phyloP scores from a whole-genome alignment of 2,797 vertebrate genomes.

The Xiphophorus birchmanni region DNA sequence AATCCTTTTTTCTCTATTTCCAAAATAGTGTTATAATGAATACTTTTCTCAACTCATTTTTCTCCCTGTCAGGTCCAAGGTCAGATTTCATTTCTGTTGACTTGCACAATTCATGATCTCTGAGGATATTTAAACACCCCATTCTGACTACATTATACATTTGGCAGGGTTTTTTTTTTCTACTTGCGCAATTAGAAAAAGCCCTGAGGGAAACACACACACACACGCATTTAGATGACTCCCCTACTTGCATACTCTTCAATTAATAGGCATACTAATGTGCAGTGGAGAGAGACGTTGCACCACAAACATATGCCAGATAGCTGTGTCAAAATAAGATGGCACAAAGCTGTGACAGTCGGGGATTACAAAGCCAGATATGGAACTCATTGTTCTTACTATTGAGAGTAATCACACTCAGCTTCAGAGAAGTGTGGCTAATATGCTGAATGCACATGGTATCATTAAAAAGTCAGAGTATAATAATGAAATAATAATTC shows the following conservation, averaged over 20 bases:
- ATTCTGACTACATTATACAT: constrained; percentile 59
- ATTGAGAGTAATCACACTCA: constrained; percentile 40
- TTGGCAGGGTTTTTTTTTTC: constrained; percentile 26
- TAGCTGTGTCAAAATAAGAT: constrained; percentile 38
- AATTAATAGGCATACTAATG: constrained; percentile 38
- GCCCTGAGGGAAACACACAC: constrained; percentile 20
- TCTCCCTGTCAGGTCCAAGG: constrained; percentile 50
- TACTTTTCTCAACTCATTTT: constrained; percentile 32
- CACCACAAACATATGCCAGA: constrained; percentile 47
- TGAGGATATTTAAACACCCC: constrained; percentile 63
- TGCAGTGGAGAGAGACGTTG: constrained; percentile 12
- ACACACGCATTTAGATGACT: background rate
- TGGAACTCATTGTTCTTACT: constrained; percentile 51
- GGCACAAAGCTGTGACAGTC: constrained; percentile 48
- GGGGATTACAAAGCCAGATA: constrained; percentile 56
- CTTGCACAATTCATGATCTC: constrained; percentile 47
- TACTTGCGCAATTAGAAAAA: constrained; percentile 43
- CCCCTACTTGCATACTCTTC: constrained; percentile 6
- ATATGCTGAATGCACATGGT: constrained; percentile 67
- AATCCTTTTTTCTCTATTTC: constrained; percentile 26
- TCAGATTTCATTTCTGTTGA: constrained; percentile 64
- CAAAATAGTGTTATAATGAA: constrained; percentile 35
- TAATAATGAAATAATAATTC: constrained; percentile 64
- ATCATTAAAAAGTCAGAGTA: constrained; percentile 66
- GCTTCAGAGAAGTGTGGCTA: constrained; percentile 65